These are phyloP conservation scores for Takifugu ocellatus DNA, from an alignment of 2,797 vertebrate species.

Conservation along the genomic window DNA sequence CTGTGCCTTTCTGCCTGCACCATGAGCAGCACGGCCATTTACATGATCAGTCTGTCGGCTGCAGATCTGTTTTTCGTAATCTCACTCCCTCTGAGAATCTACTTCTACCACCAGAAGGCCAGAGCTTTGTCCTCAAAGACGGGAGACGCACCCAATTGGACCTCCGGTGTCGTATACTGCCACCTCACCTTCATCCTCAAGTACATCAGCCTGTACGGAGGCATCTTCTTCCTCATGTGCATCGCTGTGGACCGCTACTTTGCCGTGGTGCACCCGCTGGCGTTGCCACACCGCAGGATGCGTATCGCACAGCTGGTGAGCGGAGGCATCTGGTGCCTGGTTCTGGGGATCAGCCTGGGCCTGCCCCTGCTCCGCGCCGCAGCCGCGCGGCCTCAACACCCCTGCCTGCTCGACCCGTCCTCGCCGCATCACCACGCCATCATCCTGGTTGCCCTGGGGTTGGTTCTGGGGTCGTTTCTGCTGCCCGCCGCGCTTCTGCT, in stretches of 20 bases:
- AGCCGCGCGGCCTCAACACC: constrained; percentile 28
- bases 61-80: constrained; percentile 71
- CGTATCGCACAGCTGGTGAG: constrained; percentile 58
- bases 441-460: constrained; percentile 61
- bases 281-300: constrained; percentile 24
- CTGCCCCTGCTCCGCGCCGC: constrained; percentile 58
- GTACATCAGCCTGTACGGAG: constrained; percentile 77
- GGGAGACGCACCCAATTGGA: constrained; percentile 32
- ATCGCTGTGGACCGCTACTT: constrained; percentile 75
- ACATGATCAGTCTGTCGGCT: constrained; percentile 66
- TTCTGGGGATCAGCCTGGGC: constrained; percentile 63
- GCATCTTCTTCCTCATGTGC: constrained; percentile 77
- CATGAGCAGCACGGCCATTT: constrained; percentile 66
- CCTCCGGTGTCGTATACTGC: constrained; percentile 53
- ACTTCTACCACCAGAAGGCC: constrained; percentile 66
- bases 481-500: constrained; percentile 65
- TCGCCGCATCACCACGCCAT: constrained; percentile 48
- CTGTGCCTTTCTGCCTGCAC: constrained; percentile 53
- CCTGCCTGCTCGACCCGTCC: constrained; percentile 66
- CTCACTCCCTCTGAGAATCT: constrained; percentile 74
- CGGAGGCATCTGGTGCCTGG: constrained; percentile 69
- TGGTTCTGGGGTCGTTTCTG: constrained; percentile 64
- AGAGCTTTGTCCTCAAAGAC: constrained; percentile 11
- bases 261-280: constrained; percentile 67
- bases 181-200: constrained; percentile 73